Evolutionary conservation across 2,888 invertebrate species (phyloP).

Genomic region (Mythimna pallens): DNA sequence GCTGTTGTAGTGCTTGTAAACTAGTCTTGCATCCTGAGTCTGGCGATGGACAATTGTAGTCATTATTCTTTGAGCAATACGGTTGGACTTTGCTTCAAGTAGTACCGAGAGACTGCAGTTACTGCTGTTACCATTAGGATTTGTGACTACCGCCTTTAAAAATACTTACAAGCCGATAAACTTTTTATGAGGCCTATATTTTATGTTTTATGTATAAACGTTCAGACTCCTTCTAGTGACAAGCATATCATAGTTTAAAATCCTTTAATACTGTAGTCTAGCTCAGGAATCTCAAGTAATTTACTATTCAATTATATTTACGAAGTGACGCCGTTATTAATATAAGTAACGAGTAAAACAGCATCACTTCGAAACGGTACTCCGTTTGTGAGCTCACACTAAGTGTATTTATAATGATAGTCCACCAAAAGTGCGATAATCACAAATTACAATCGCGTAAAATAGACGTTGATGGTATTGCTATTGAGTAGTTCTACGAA

Average conservation of each 20-base stretch:
- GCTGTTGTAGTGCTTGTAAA: conserved; percentile 51
- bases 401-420: conserved; percentile 41
- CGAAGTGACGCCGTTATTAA: conserved; percentile 45
- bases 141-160: conserved; percentile 33
- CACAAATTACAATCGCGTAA: conserved; percentile 32
- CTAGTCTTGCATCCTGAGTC: conserved; percentile 48
- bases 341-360: conserved; percentile 41
- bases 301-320: conserved; percentile 55
- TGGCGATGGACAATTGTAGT: conserved; percentile 21
- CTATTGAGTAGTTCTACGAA: conserved; percentile 30
- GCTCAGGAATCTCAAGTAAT: conserved; percentile 16
- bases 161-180: conserved; percentile 11
- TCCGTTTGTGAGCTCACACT: conserved; percentile 17
- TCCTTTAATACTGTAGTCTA: conserved; percentile 10
- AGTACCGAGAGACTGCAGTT: background rate
- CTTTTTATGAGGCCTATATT: conserved; percentile 23
- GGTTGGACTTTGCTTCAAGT: conserved; percentile 16
- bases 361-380: conserved; percentile 38
- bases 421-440: conserved; percentile 39
- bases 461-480: conserved; percentile 25
- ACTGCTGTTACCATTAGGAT: conserved; percentile 28
- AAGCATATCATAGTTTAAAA: conserved; percentile 12
- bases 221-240: background rate
- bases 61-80: conserved; percentile 20
- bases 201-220: conserved; percentile 3